Evolutionary conservation across 1,140 invertebrate genomes (phyloP).

Genomic region (Drosophila ficusphila): DNA sequence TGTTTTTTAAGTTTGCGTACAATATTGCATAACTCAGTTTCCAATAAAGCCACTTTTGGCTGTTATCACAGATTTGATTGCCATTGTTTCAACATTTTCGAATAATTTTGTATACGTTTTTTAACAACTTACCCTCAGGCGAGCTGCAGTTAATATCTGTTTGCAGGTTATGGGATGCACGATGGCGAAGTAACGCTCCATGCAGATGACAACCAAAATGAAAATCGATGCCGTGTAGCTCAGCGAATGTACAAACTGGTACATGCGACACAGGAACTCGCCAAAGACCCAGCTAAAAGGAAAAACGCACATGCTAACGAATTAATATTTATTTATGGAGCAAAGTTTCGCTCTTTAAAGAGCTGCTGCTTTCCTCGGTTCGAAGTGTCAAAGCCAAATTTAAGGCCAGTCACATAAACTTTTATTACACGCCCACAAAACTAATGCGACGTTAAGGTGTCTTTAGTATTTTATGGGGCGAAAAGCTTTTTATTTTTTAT

Average conservation of each 20-base stretch:
- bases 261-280: slow-evolving; percentile 92
- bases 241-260: slow-evolving; percentile 91
- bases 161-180: slow-evolving; percentile 92
- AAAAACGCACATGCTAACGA: slow-evolving; percentile 1
- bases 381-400: slow-evolving; percentile 12
- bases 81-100: too few relatives aligned
- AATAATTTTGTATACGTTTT: background rate
- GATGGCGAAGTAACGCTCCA: slow-evolving; percentile 93
- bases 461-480: slow-evolving; percentile 60
- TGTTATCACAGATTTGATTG: too few relatives aligned
- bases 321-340: slow-evolving; percentile 29
- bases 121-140: slow-evolving; percentile 87
- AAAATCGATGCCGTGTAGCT: slow-evolving; percentile 93
- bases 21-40: too few relatives aligned
- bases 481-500: slow-evolving; percentile 53
- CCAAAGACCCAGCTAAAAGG: slow-evolving; percentile 91
- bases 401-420: slow-evolving; percentile 44
- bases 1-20: too few relatives aligned
- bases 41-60: too few relatives aligned
- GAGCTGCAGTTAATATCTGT: slow-evolving; percentile 89
- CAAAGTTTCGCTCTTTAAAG: slow-evolving; percentile 28
- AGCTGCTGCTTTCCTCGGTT: background rate
- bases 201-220: slow-evolving; percentile 92
- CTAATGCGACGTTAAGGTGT: slow-evolving; percentile 71
- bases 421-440: slow-evolving; percentile 58